A percentile compares a stretch with the other conserved stretches of the same genome.
These are phyloP conservation scores for Formicarius rufipectus DNA, from an alignment of 2,113 vertebrate genomes.

Conservation along the genomic window DNA sequence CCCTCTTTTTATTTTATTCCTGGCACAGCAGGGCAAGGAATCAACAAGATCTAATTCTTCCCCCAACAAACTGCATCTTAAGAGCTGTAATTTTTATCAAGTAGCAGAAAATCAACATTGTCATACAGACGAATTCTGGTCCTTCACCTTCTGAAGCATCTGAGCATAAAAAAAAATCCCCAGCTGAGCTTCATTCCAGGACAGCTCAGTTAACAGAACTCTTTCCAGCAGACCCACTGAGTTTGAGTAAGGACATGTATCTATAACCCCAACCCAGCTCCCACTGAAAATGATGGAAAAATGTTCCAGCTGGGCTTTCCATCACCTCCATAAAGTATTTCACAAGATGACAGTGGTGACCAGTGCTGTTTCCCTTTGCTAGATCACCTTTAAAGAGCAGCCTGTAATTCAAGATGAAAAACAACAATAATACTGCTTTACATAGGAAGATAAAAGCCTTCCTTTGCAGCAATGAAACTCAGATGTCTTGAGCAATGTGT, in stretches of 20 bases:
- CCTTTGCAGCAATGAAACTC: slow-evolving; percentile 46
- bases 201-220: neutral
- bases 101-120: neutral
- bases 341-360: neutral
- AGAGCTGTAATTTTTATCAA: neutral
- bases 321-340: neutral
- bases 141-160: neutral
- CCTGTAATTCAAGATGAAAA: slow-evolving; percentile 6
- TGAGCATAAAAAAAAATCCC: neutral
- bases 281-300: neutral
- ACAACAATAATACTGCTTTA: slow-evolving; percentile 27
- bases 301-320: neutral
- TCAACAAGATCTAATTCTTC: neutral
- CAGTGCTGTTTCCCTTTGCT: neutral
- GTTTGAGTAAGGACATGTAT: rapidly evolving
- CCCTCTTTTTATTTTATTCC: neutral
- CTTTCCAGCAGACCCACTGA: neutral
- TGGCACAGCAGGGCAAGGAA: neutral
- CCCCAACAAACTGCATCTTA: neutral
- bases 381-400: neutral
- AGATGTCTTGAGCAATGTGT: slow-evolving; percentile 65
- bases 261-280: neutral
- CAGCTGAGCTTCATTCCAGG: neutral
- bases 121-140: neutral
- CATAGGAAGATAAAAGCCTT: slow-evolving; percentile 33